phyloP scores from a whole-genome alignment of 2,113 vertebrate genomes.

The Eublepharis macularius region DNA sequence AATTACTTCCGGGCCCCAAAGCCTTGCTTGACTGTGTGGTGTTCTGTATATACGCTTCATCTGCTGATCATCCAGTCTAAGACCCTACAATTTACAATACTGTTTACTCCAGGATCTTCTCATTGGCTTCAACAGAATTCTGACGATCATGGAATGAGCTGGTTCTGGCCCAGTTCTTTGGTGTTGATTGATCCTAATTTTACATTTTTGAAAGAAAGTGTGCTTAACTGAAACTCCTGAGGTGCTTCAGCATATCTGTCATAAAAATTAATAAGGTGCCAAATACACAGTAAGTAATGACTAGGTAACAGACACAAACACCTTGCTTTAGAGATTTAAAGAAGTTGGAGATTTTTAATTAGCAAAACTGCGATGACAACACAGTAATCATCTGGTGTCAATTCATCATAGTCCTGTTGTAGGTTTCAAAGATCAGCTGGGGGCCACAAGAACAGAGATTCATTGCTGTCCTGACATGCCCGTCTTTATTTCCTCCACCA shows the following conservation, averaged over 20 bases:
- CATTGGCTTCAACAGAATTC: not conserved
- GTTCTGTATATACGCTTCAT: not conserved
- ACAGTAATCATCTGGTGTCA: not conserved
- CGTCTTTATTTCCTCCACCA: not conserved
- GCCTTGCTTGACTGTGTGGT: not conserved
- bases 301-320: not conserved
- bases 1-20: not conserved
- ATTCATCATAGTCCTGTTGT: slow-evolving; percentile 14
- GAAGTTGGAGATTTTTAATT: slow-evolving; percentile 13
- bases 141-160: not conserved
- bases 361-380: slow-evolving; percentile 21
- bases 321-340: slow-evolving; percentile 1
- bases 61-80: not conserved
- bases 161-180: not conserved
- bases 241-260: slow-evolving; percentile 14
- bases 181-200: slow-evolving; percentile 14
- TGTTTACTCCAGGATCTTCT: not conserved
- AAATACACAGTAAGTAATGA: slow-evolving; percentile 19
- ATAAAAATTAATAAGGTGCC: slow-evolving; percentile 16
- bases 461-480: not conserved
- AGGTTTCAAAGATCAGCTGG: slow-evolving; percentile 2
- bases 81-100: not conserved
- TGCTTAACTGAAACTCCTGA: not conserved
- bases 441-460: not conserved
- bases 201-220: not conserved